Evolutionary conservation across 2,888 invertebrate species (phyloP), one percentile per base, ranked within the genome.

Genomic region (Anorthoa munda): DNA sequence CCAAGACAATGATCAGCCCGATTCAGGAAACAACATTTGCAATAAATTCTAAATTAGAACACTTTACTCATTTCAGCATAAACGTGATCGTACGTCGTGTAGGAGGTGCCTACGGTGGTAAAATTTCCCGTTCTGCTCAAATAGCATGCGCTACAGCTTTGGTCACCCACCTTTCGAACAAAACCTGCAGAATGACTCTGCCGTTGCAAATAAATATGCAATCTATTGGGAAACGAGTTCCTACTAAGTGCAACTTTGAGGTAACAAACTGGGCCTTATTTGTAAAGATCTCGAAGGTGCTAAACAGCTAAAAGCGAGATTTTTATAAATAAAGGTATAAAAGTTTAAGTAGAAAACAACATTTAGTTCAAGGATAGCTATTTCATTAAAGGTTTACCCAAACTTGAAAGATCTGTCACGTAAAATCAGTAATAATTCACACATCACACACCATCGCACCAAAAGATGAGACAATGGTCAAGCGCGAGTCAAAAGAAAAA

Each of bases 101-200:
- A 1, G 95, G 95, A 2, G 95, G 95, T 26, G 92, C 86, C 4
- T 99, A 97, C 87, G 99, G 99, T 0, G 96, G 96, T 0, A 99
- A 99, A 93, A 97, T 98, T 80, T 96, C 97, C 0, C 95, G 98
- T 51, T 92, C 96, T 15, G 88, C 93, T 5, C 95, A 97, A 69
- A 89, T 97, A 5, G 96, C 97, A 5, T 86, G 84, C 21, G 72
- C 86, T 48, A 56, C 86, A 11, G 85, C 85, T 11, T 31, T 85
- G 23, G 98, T 97, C 0, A 97, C 97, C 0, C 91, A 96, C 81
- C 96, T 97, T 80, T 91, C 97, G 4, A 96, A 97, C 88, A 92
- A 93, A 66, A 98, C 98, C 0, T 97, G 98, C 4, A 96, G 97
- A 72, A 94, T 98, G 75, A 94, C 97, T 61, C 89, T 98, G 90